Conservation (phyloP, 2,113 vertebrate genomes). For the Nerophis lumbriciformis region DNA sequence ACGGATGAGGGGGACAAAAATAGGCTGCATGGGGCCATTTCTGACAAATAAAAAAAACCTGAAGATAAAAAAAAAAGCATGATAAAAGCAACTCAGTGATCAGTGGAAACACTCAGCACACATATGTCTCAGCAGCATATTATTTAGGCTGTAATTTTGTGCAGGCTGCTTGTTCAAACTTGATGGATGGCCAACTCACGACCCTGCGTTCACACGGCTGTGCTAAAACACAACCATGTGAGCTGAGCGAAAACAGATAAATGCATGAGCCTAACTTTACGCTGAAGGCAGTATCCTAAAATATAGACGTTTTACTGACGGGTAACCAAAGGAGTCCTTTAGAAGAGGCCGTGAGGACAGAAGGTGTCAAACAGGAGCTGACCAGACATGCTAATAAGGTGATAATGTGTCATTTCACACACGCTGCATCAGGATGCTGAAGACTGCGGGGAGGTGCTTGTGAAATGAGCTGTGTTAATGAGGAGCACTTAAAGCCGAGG, state of each 20-base stretch:
- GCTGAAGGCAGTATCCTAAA: background rate
- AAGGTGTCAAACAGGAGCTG: slow-evolving; percentile 27
- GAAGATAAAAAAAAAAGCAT: slow-evolving; percentile 1
- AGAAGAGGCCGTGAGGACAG: background rate
- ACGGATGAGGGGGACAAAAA: slow-evolving; percentile 42
- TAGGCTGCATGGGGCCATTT: slow-evolving; percentile 37
- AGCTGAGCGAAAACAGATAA: background rate
- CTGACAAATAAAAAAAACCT: slow-evolving; percentile 23
- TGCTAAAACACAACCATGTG: slow-evolving; percentile 17
- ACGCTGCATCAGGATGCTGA: slow-evolving; percentile 30
- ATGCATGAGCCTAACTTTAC: background rate
- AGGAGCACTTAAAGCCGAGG: slow-evolving; percentile 38
- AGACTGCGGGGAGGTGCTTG: slow-evolving; percentile 28
- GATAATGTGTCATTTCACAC: slow-evolving; percentile 55
- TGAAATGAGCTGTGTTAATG: slow-evolving; percentile 55
- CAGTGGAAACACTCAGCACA: slow-evolving; percentile 8
- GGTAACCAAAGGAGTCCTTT: background rate
- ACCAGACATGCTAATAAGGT: slow-evolving; percentile 54
- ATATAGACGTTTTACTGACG: background rate
- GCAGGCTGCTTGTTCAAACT: slow-evolving; percentile 26
- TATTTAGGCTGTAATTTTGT: slow-evolving; percentile 3
- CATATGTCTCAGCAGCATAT: background rate
- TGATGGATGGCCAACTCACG: slow-evolving; percentile 36
- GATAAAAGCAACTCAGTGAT: slow-evolving; percentile 10
- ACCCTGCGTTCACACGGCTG: slow-evolving; percentile 12